Base-by-base conservation (phyloP, 2,113 vertebrate genomes). In the Xyliphius kryptos region DNA sequence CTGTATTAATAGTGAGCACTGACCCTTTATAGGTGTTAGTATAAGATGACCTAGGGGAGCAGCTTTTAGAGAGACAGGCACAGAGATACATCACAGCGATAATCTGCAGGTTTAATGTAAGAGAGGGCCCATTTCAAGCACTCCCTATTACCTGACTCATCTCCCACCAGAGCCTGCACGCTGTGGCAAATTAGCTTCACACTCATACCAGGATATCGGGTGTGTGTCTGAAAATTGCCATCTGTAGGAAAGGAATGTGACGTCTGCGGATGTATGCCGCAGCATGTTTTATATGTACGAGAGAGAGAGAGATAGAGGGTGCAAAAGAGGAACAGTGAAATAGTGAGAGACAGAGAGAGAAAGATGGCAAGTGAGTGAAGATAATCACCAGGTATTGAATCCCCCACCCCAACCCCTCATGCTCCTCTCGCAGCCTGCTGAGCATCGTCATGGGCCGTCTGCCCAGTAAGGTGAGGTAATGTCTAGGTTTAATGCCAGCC, bases 401-500 rank as follows among this genome's bases (percentile, higher is more conserved):
- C 82, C 78, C 83, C 83, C 15, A 8, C 15, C 44, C n/a, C n/a
- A n/a, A n/a, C n/a, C 9, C 50, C 43, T 9, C 76, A 71, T 77
- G 40, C 63, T 89, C 84, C 87, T 86, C n/a, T n/a, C n/a, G 86
- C 83, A 90, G 88, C 87, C 87, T 85, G 88, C 86, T 89, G 88
- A 89, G 87, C 89, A 88, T 87, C 79, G 86, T 89, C 89, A 87
- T 89, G 85, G 82, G 86, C 88, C 82, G 85, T 88, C 88, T 87
- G 89, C 90, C 90, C 87, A 84, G 87, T 84, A 89, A 81, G 83
- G 88, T 92, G 89, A 91, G 87, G 90, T 91, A 91, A 91, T 89
- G 90, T 91, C 91, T 92, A 88, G 88, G 85, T 91, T 90, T 87
- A 88, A 89, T 88, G 88, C 89, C 88, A 92, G 88, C 86, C 85